Evolutionary conservation across 2,113 vertebrate genomes (phyloP).

Genomic region (Mus musculus): GRCm39 chr14:124853501-124854000

Average conservation of each 20-base stretch:
- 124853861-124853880: slow-evolving; percentile 78
- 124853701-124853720: slow-evolving; percentile 69
- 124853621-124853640: slow-evolving; percentile 75
- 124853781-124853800: slow-evolving; percentile 54
- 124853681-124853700: slow-evolving; percentile 61
- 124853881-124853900: slow-evolving; percentile 81
- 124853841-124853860: slow-evolving; percentile 69
- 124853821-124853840: slow-evolving; percentile 70
- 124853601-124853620: slow-evolving; percentile 62
- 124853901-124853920: slow-evolving; percentile 79
- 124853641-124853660: slow-evolving; percentile 77
- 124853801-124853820: slow-evolving; percentile 53
- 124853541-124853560: slow-evolving; percentile 69
- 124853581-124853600: slow-evolving; percentile 63
- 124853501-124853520: not conserved
- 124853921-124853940: slow-evolving; percentile 77
- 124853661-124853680: slow-evolving; percentile 67
- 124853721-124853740: slow-evolving; percentile 67
- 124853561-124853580: slow-evolving; percentile 63
- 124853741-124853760: slow-evolving; percentile 65
- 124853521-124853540: slow-evolving; percentile 71
- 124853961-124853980: slow-evolving; percentile 79
- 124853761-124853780: slow-evolving; percentile 45
- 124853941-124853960: slow-evolving; percentile 79
- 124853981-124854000: slow-evolving; percentile 82